Conservation (phyloP, 2,113 vertebrate genomes). For the Peromyscus leucopus region DNA sequence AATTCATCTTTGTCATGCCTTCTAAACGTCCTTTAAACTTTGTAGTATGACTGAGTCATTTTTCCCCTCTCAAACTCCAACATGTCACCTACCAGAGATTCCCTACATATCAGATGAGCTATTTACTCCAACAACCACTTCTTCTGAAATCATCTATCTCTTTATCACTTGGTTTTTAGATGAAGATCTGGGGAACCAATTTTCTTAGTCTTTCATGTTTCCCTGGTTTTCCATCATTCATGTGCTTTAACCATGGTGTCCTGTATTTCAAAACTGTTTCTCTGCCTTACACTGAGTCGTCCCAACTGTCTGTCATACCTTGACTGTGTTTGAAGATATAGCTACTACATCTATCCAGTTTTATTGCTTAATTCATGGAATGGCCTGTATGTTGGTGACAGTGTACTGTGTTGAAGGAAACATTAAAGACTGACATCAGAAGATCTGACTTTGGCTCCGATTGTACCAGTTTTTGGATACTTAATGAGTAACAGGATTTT, state of each 20-base stretch:
- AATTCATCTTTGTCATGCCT: neutral
- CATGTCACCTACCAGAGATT: neutral
- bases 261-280: neutral
- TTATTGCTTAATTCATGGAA: neutral
- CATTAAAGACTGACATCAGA: neutral
- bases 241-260: neutral
- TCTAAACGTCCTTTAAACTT: constrained; percentile 2
- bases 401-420: neutral
- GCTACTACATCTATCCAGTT: neutral
- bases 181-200: constrained; percentile 6
- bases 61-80: constrained; percentile 50
- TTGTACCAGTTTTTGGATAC: neutral
- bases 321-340: neutral
- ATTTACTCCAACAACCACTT: constrained; percentile 48
- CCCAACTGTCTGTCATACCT: neutral
- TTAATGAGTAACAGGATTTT: neutral
- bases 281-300: neutral
- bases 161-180: constrained; percentile 42
- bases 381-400: neutral
- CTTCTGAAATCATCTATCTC: neutral
- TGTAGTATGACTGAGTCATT: neutral
- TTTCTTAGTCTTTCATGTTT: neutral
- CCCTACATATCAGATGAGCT: neutral
- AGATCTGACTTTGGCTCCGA: neutral
- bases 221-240: neutral